Evolutionary conservation across 2,113 vertebrate species (phyloP), one percentile per base, ranked within the genome.

Genomic region (Alosa alosa): DNA sequence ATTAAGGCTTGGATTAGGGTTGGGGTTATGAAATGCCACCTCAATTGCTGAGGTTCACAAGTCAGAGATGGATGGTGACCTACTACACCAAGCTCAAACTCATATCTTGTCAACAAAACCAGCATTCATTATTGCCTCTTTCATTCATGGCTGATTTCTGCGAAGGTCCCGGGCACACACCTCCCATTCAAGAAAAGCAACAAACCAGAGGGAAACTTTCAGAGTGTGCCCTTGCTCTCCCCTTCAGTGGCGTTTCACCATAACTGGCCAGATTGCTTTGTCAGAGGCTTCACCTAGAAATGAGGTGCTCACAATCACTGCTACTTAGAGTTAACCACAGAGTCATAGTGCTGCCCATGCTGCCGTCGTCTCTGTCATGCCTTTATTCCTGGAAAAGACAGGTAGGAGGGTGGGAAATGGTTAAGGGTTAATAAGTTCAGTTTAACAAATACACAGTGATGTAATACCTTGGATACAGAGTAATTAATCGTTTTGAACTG

Each of bases 271-370:
- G 13, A 55, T 18, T 83, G n/a, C 25, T 50, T 31, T 83, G 49
- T 50, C 46, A n/a, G 17, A 82, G 44, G 45, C 45, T 52, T 55
- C 49, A 83, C 47, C 82, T 55, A 31, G 52, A 47, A 82, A n/a
- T 82, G 20, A 83, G 47, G 36, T 8, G n/a, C 7, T 52, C 11
- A 83, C 82, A 83, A n/a, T 83, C 47, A 83, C 47, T 83, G 82
- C 49, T n/a, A 83, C 13, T 41, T 83, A 39, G 10, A 36, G n/a
- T 83, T 52, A 39, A 52, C 11, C n/a, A 22, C 55, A 50, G 47
- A 4, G 3, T 4, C 22, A 20, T 7, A 7, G 46, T 31, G 45
- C 47, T 45, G 47, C 11, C 22, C 17, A 15, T 60, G 17, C 55
- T 20, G 47, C 41, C 41, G 2, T 44, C 41, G 41, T 44, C 41